These are phyloP conservation scores for Struthidea cinerea DNA, from an alignment of 2,113 vertebrate species.

Conservation along the genomic window DNA sequence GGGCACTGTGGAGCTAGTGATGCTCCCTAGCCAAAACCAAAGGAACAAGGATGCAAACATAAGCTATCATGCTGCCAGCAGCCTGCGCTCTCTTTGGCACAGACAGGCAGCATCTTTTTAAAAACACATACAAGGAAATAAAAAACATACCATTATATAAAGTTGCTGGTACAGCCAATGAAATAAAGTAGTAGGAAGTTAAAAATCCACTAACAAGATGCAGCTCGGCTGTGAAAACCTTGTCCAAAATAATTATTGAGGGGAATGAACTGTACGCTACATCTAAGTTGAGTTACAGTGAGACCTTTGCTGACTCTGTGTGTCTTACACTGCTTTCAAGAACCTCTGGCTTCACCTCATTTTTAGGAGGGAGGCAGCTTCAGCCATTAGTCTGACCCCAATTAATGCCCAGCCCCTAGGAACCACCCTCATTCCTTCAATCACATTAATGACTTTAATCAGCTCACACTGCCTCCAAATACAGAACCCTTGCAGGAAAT, in stretches of 20 bases:
- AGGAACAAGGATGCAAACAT: not conserved
- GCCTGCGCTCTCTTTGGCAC: not conserved
- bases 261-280: not conserved
- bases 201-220: not conserved
- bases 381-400: not conserved
- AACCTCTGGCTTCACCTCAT: not conserved
- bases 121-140: not conserved
- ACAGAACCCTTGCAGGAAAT: not conserved
- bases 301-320: accelerated
- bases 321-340: not conserved
- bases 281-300: accelerated
- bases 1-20: not conserved
- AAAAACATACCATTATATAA: not conserved
- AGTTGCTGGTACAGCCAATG: not conserved
- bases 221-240: not conserved
- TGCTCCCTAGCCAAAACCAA: not conserved
- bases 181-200: not conserved
- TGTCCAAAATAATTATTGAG: not conserved
- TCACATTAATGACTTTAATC: not conserved
- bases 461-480: not conserved
- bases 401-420: not conserved
- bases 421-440: slow-evolving; percentile 3
- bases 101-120: not conserved
- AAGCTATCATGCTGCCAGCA: not conserved
- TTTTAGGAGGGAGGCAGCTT: not conserved